Base-by-base conservation (phyloP, 2,888 invertebrate genomes). In the Tricholauxania praeusta region DNA sequence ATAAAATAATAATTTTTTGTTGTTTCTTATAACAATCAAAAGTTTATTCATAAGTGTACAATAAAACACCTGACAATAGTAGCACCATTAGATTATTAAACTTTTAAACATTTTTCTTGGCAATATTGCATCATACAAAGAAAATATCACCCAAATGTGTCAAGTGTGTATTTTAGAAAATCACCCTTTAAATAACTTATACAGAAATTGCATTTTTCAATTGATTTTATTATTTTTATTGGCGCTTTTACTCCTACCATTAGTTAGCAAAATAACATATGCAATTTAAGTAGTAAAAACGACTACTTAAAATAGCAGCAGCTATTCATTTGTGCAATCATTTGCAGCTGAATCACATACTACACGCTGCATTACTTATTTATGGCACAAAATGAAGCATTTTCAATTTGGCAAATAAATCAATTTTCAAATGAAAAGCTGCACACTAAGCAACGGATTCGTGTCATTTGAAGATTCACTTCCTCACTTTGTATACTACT, bases 381-480 rank as follows among this genome's bases (percentile, higher is more conserved):
- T 64, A 64, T 64, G 12, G 19, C 10, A 39, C 64, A 17, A 64
- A 51, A 64, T 28, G 49, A 64, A 64, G 51, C 64, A 64, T 64
- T 64, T 51, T 22, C 49, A 64, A 64, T 64, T 64, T 64, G 64
- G 64, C 64, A 64, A 51, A 64, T 64, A 64, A 64, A 64, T 64
- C 64, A 64, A 64, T 64, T 64, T 64, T 64, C 64, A 64, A 64
- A 64, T 64, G 64, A 64, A 64, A 64, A 64, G 64, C 64, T 64
- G 49, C 22, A 51, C 47, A 39, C 39, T 39, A 8, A 39, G 39
- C 10, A 39, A 7, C 39, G 39, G 39, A 39, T 39, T 39, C 39
- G 10, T 39, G 39, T 39, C 39, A 39, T 39, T 39, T 39, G 39
- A 39, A 39, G 39, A 57, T 39, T 12, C 7, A 28, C 32, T 67